Percentiles rank a stretch among this genome's conserved stretches.
Conservation (phyloP, 2,113 vertebrate species). For the Carassius carassius region DNA sequence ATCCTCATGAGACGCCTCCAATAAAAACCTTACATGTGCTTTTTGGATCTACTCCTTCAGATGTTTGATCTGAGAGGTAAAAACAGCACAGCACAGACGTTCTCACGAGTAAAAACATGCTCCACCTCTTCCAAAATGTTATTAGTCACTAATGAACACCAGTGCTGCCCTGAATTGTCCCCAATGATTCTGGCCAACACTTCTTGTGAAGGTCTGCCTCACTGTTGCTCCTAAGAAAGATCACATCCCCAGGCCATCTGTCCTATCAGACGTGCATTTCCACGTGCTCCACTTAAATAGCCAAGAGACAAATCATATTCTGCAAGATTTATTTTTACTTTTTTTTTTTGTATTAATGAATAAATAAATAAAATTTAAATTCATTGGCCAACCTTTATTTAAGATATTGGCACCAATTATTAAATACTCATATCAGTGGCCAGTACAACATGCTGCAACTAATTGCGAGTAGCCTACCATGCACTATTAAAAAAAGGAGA, state of each 20-base stretch:
- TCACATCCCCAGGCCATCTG: neutral
- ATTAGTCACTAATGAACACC: slow-evolving; percentile 48
- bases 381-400: neutral
- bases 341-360: too few species aligned
- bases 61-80: slow-evolving; percentile 46
- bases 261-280: neutral
- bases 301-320: slow-evolving; percentile 12
- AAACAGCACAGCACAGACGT: slow-evolving; percentile 38
- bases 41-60: slow-evolving; percentile 47
- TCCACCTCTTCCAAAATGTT: slow-evolving; percentile 35
- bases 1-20: slow-evolving; percentile 43
- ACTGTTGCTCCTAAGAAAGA: neutral
- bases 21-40: slow-evolving; percentile 55
- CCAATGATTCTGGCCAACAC: neutral
- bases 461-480: neutral
- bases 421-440: neutral
- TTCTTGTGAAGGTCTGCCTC: neutral
- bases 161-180: slow-evolving; percentile 12
- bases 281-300: neutral
- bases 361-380: neutral
- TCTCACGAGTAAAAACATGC: slow-evolving; percentile 36
- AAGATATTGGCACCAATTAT: neutral
- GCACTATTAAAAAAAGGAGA: neutral
- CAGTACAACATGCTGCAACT: neutral
- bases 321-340: neutral